These are phyloP conservation scores for Bergia sp. DNA, from an alignment of 92 coral and sea anemone species.

Conservation along the genomic window DNA sequence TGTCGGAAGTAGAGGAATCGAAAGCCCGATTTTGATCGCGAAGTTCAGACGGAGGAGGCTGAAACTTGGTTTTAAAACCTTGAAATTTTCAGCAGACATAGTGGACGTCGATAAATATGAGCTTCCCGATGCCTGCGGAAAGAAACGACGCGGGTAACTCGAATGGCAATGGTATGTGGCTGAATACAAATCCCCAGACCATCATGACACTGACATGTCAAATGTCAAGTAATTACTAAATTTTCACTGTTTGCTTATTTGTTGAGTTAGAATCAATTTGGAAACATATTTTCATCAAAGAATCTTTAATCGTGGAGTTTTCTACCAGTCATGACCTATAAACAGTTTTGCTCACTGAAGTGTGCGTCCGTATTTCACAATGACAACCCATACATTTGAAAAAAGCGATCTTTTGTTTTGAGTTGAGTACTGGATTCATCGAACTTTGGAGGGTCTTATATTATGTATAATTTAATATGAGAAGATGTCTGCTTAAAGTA, in stretches of 20 bases:
- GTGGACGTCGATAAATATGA: slow-evolving; percentile 35
- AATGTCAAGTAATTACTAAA: background rate
- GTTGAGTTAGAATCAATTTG: background rate
- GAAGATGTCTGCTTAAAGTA: background rate
- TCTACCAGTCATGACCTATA: background rate
- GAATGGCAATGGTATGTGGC: slow-evolving; percentile 57
- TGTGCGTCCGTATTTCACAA: background rate
- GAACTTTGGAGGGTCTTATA: background rate
- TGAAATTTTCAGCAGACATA: background rate
- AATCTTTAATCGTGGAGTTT: background rate
- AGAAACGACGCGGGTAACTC: slow-evolving; percentile 55
- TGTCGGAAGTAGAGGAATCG: slow-evolving; percentile 12
- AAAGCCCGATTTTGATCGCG: slow-evolving; percentile 1
- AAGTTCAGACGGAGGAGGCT: background rate
- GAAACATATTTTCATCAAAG: background rate
- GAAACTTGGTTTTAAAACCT: background rate
- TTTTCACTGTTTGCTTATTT: background rate
- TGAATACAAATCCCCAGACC: background rate
- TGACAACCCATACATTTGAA: background rate
- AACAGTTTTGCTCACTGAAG: background rate
- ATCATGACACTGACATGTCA: background rate
- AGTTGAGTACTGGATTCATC: background rate
- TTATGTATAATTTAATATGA: background rate
- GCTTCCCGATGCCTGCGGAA: slow-evolving; percentile 55
- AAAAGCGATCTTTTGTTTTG: background rate